Evolutionary conservation across 1,140 invertebrate genomes (phyloP).

Genomic region (Proales similis): DNA sequence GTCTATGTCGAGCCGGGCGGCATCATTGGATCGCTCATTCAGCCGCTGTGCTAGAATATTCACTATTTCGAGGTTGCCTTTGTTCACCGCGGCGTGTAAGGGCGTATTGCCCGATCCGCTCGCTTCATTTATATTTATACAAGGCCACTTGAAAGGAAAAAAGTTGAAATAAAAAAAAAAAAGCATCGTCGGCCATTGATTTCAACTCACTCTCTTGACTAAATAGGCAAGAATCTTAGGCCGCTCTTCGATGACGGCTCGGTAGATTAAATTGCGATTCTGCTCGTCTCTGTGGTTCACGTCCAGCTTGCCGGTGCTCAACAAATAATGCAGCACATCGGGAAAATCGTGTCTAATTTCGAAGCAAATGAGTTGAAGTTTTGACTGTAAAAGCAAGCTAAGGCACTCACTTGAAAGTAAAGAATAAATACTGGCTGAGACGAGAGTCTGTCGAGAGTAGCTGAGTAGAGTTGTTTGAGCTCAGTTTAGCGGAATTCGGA

Average conservation of each 20-base stretch:
- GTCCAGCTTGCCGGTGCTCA: constrained; percentile 43
- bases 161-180: constrained; percentile 2
- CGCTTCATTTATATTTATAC: constrained; percentile 44
- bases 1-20: constrained; percentile 43
- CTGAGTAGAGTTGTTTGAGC: no score
- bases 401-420: no score
- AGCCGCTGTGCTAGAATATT: constrained; percentile 39
- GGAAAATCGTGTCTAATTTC: constrained; percentile 41
- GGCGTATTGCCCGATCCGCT: constrained; percentile 50
- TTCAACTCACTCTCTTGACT: constrained; percentile 43
- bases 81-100: constrained; percentile 49
- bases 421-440: no score
- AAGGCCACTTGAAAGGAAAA: constrained; percentile 41
- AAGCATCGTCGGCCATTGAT: background rate
- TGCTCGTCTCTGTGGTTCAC: constrained; percentile 42
- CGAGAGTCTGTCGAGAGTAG: no score
- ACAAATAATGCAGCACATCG: constrained; percentile 50
- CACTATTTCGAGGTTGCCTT: constrained; percentile 44
- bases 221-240: constrained; percentile 45
- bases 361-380: background rate
- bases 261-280: constrained; percentile 44
- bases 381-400: constrained; percentile 1
- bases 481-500: no score
- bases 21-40: background rate
- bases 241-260: constrained; percentile 49